Evolutionary conservation across 2,113 vertebrate genomes (phyloP), one percentile per base, ranked within the genome.

Genomic region (Nycticorax nycticorax): DNA sequence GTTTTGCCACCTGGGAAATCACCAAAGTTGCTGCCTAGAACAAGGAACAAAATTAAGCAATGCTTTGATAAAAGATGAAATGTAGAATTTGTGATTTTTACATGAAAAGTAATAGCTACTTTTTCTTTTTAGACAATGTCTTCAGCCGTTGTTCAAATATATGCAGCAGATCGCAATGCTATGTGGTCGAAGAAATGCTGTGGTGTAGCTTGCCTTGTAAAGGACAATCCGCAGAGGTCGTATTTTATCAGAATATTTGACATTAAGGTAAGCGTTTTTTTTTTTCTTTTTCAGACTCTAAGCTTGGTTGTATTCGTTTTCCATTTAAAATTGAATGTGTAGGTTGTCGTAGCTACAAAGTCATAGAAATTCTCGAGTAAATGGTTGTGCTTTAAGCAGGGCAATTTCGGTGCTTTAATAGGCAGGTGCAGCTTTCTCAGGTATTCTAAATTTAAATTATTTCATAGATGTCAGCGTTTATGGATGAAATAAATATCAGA

Each of bases 181-280:
- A 90, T 98, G 95, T 99, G 99, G 99, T 98, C 98, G 57, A 99
- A 99, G 98, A 99, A 98, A 35, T 99, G 99, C 97, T 99, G 99
- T 84, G 99, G 99, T 24, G 99, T 99, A 92, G 99, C 98, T 94
- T 99, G 99, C 95, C 98, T 99, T 94, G 99, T 99, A 95, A 99
- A 99, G 97, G 99, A 99, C 98, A 99, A 99, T 98, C 99, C 99
- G 2, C 99, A 99, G 97, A 99, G 99, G 96, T 99, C 99, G 10
- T 99, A 99, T 98, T 99, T 98, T 98, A 99, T 99, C 97, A 98
- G 99, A 96, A 98, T 99, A 97, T 99, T 99, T 96, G 99, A 99
- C 97, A 99, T 99, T 96, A 99, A 99, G 98, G 99, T 99, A 84
- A 97, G 98, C 53, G 64, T 72, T 53, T 27, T 24, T 57, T 57